A percentile compares a stretch with the other conserved stretches of the same genome.
These are phyloP conservation scores for Ciconia nigra DNA, from an alignment of 2,797 vertebrate genomes.

Conservation along the genomic window DNA sequence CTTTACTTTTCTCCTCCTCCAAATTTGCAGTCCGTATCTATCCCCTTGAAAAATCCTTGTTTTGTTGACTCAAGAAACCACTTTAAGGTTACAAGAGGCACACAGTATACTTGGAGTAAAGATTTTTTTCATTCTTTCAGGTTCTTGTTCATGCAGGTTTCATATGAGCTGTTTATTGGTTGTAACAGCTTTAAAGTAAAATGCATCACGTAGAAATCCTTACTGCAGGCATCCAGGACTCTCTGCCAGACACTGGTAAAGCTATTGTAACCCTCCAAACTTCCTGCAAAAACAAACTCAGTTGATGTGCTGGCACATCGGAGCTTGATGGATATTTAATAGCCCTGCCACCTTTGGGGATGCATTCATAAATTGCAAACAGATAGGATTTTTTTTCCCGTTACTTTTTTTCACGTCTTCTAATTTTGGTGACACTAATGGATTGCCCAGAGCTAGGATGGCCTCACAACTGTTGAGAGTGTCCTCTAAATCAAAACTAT, in stretches of 20 bases:
- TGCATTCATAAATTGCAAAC: background rate
- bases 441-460: background rate
- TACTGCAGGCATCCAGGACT: background rate
- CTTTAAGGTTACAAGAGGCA: background rate
- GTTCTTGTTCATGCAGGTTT: constrained; percentile 16
- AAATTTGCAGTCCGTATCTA: background rate
- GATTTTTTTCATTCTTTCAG: background rate
- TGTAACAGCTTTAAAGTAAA: constrained; percentile 7
- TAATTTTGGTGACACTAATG: background rate
- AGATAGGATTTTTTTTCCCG: background rate
- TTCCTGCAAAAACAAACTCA: background rate
- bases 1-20: background rate
- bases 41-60: background rate
- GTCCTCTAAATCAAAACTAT: background rate
- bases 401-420: background rate
- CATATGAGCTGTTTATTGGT: background rate
- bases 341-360: background rate
- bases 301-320: background rate
- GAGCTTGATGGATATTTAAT: background rate
- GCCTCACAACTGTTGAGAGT: background rate
- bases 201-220: background rate
- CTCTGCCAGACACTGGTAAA: background rate
- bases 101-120: background rate
- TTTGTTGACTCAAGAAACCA: background rate
- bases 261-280: background rate